These are phyloP conservation scores for Amphiprion clarkii DNA, from an alignment of 2,797 vertebrate genomes.

Conservation along the genomic window DNA sequence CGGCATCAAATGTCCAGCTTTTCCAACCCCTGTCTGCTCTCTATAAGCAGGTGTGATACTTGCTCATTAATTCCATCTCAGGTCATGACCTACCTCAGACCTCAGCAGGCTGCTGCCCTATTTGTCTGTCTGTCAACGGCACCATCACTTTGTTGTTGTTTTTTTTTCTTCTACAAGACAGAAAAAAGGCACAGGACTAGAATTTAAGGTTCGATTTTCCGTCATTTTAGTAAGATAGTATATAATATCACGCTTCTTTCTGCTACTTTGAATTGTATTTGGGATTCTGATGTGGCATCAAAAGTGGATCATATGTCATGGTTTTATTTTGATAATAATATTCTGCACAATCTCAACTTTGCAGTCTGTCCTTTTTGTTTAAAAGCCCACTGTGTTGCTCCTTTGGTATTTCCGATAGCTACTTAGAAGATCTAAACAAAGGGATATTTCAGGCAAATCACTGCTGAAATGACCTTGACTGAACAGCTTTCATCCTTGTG, in stretches of 20 bases:
- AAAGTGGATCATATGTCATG: constrained; percentile 39
- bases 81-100: constrained; percentile 44
- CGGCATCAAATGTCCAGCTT: constrained; percentile 59
- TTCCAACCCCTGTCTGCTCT: constrained; percentile 53
- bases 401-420: constrained; percentile 20
- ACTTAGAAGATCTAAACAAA: background rate
- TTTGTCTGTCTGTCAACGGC: constrained; percentile 32
- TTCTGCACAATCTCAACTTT: constrained; percentile 1
- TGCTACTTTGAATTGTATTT: constrained; percentile 5
- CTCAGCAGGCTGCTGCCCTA: background rate
- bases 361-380: constrained; percentile 15
- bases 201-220: constrained; percentile 21
- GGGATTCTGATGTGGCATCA: constrained; percentile 2
- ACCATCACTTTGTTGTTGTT: constrained; percentile 7
- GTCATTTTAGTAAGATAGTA: constrained; percentile 26
- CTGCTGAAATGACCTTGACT: background rate
- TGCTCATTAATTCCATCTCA: constrained; percentile 67
- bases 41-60: constrained; percentile 53
- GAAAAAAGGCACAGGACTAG: background rate
- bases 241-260: constrained; percentile 14
- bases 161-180: background rate
- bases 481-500: background rate
- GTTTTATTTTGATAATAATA: constrained; percentile 42
- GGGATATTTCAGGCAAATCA: constrained; percentile 28
- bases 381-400: constrained; percentile 1